Conservation (phyloP, 2,113 vertebrate species). For the Nansenia antarctica region DNA sequence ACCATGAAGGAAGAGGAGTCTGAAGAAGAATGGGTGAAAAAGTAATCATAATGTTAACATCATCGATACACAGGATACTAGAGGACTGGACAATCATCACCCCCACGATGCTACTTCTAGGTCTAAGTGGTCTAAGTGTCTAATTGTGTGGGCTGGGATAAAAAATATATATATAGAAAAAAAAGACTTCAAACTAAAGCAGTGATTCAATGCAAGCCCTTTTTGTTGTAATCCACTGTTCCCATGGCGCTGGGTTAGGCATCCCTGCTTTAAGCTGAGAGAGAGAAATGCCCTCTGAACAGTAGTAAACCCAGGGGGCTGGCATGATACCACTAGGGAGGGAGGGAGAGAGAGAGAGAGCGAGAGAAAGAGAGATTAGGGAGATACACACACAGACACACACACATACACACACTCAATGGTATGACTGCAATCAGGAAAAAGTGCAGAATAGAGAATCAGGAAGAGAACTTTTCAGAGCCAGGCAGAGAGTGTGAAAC, state of each 20-base stretch:
- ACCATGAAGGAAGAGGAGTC: background rate
- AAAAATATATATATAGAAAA: too few species aligned
- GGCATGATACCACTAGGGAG: background rate
- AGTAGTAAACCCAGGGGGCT: conserved; percentile 27
- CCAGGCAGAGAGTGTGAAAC: conserved; percentile 7
- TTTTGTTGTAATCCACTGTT: conserved; percentile 26
- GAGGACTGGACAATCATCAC: background rate
- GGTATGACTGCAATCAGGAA: conserved; percentile 22
- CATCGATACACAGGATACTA: background rate
- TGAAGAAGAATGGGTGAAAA: background rate
- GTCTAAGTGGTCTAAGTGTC: too few species aligned
- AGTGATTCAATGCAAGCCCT: conserved; percentile 17
- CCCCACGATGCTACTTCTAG: conserved; percentile 4
- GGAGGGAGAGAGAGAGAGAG: conserved; percentile 11
- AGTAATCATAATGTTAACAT: background rate
- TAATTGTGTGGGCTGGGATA: conserved; percentile 15
- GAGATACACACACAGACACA: background rate
- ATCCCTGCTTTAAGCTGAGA: conserved; percentile 9
- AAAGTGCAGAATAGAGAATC: background rate
- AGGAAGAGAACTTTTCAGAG: conserved; percentile 10
- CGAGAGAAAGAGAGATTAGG: conserved; percentile 3
- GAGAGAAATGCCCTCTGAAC: conserved; percentile 11
- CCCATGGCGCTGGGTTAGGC: conserved; percentile 12
- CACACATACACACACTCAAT: conserved; percentile 11
- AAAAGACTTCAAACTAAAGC: conserved; percentile 8